These are phyloP conservation scores for Alviniconcha strummeri DNA, from an alignment of 2,888 invertebrate species.

Conservation along the genomic window DNA sequence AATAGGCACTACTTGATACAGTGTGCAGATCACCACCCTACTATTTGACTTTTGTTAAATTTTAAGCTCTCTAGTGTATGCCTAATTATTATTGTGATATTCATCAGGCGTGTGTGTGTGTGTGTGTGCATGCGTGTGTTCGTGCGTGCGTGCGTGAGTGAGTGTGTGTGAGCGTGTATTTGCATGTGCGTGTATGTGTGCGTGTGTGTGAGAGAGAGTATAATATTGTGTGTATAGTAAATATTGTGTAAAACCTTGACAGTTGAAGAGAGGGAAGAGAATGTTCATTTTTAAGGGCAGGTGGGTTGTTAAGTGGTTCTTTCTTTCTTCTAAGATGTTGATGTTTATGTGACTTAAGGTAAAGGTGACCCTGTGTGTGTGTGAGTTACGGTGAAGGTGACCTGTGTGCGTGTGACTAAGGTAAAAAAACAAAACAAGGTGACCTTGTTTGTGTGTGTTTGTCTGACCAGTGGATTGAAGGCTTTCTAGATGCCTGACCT, in stretches of 20 bases:
- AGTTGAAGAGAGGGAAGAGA: neutral
- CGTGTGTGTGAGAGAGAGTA: neutral
- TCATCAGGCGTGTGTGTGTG: neutral
- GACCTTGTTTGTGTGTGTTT: conserved; percentile 18
- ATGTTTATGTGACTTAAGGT: too few relatives aligned
- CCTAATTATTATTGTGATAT: too few relatives aligned
- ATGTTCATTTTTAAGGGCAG: neutral
- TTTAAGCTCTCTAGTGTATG: too few relatives aligned
- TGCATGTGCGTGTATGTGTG: neutral
- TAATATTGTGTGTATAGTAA: neutral
- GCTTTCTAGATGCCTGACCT: conserved; percentile 17
- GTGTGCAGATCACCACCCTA: too few relatives aligned
- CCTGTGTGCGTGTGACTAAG: neutral
- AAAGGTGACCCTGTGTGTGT: too few relatives aligned
- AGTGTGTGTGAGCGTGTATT: too few relatives aligned
- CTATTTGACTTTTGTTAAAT: too few relatives aligned
- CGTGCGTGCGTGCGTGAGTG: neutral
- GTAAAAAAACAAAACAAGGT: neutral
- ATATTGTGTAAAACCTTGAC: neutral
- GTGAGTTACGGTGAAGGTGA: too few relatives aligned
- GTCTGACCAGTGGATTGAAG: neutral
- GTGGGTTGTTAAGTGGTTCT: neutral
- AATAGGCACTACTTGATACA: too few relatives aligned
- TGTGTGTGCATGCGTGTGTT: neutral
- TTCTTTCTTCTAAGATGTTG: conserved; percentile 4